Percentiles rank a stretch among this genome's conserved stretches.
phyloP scores from a whole-genome alignment of 1,140 invertebrate species.

The Papilio dardanus region DNA sequence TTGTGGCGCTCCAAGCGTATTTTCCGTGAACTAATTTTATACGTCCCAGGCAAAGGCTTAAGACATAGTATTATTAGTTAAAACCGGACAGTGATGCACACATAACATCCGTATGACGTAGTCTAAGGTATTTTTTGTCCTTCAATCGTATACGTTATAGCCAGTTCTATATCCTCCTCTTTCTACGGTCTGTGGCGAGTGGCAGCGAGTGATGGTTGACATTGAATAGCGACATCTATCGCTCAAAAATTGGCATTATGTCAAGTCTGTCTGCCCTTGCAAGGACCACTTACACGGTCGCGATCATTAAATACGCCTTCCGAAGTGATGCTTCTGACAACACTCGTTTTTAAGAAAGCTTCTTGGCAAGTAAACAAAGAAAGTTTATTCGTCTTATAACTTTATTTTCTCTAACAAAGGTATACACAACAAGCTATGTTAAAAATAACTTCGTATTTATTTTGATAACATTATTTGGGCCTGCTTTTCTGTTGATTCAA shows the following conservation, averaged over 20 bases:
- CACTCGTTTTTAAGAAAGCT: conserved; percentile 15
- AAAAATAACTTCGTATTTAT: not conserved
- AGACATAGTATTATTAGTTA: too few species aligned
- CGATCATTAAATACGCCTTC: not conserved
- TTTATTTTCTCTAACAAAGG: not conserved
- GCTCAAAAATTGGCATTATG: conserved; percentile 66
- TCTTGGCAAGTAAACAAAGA: conserved; percentile 23
- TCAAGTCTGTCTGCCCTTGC: conserved; percentile 66
- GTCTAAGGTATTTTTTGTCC: too few species aligned
- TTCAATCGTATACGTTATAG: too few species aligned
- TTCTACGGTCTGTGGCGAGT: conserved; percentile 35
- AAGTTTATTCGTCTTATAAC: not conserved
- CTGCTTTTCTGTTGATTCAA: not conserved
- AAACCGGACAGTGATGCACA: too few species aligned
- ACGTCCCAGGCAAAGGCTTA: too few species aligned
- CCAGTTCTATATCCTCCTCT: too few species aligned
- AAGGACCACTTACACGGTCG: conserved; percentile 36
- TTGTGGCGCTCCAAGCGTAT: too few species aligned
- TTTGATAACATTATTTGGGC: not conserved
- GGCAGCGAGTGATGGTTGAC: conserved; percentile 58
- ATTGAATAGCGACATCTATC: conserved; percentile 59
- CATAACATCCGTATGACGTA: too few species aligned
- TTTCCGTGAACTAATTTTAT: too few species aligned
- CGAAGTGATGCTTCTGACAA: conserved; percentile 6
- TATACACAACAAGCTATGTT: not conserved